Conservation (phyloP, 35 echinoderm and acorn worm species). For the Anneissia japonica region DNA sequence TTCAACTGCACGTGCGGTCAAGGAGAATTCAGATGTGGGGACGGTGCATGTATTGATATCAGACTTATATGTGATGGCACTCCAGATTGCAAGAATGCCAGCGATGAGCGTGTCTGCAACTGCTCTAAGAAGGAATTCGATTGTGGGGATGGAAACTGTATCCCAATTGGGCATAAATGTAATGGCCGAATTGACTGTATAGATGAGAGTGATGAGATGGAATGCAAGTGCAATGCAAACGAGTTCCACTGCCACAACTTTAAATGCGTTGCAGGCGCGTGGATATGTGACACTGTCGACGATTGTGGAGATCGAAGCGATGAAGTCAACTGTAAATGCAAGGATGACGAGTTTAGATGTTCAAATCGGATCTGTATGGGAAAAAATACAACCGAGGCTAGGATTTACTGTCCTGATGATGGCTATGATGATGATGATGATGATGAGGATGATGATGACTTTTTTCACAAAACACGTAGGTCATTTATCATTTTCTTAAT, state of each 20-base stretch:
- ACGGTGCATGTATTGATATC: conserved; percentile 2
- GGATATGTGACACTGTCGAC: not conserved
- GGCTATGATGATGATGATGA: no score
- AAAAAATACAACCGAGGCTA: no score
- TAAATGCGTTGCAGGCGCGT: not conserved
- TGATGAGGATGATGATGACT: no score
- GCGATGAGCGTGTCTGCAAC: conserved; percentile 3
- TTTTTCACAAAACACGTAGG: no score
- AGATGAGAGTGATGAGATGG: not conserved
- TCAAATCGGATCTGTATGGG: not conserved
- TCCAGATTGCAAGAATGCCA: not conserved
- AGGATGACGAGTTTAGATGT: not conserved
- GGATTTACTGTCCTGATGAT: no score
- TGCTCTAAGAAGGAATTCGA: not conserved
- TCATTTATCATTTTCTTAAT: no score
- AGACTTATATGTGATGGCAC: not conserved
- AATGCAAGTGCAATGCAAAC: not conserved
- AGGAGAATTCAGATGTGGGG: not conserved
- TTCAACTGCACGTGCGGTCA: not conserved
- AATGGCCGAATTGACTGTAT: not conserved
- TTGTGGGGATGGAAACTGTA: not conserved
- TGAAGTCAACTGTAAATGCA: not conserved
- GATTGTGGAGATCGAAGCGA: not conserved
- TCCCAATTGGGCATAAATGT: not conserved
- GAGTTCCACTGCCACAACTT: not conserved